Evolutionary conservation across 2,888 invertebrate genomes (phyloP), one percentile per base, ranked within the genome.

Genomic region (Lithophane semibrunnea): DNA sequence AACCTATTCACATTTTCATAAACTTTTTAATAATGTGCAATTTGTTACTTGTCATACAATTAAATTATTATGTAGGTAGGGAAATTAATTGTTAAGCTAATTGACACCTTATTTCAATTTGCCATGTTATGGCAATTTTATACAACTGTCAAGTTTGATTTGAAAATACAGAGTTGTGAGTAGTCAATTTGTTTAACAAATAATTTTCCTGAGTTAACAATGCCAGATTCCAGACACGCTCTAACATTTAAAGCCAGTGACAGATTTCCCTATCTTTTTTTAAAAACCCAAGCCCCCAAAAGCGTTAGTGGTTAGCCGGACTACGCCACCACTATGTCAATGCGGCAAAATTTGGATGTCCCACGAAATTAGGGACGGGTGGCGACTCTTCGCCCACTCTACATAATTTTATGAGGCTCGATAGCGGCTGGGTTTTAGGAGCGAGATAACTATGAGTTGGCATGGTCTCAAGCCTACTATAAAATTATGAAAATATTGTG

Each of bases 401-500:
- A 88, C 88, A 86, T 87, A 84, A 92, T 90, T 91, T 91, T 91
- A 92, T 79, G 88, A 87, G 74, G 60, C 80, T 76, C 83, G 86
- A 89, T 89, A 91, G 86, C 86, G 86, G 75, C 82, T 87, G 89
- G 84, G 88, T 88, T 89, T 90, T 91, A 89, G 88, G 85, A 86
- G 83, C 85, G 82, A 92, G 90, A 93, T 92, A 92, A 89, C 88
- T 85, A 86, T 89, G 84, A 88, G 82, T 91, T 92, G 91, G 91
- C 91, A 89, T 88, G 86, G 84, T 89, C 86, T 90, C 91, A 88
- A 89, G 89, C 81, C 83, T 86, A 86, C 89, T 86, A 91, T 92
- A 90, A 91, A 92, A 92, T 91, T 90, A 91, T 90, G 88, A 91
- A 91, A 91, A 92, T 91, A 92, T 88, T 86, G 88, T 83, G 73